These are phyloP conservation scores for Eustalomyia histrio DNA, from an alignment of 2,888 invertebrate genomes.

Conservation along the genomic window DNA sequence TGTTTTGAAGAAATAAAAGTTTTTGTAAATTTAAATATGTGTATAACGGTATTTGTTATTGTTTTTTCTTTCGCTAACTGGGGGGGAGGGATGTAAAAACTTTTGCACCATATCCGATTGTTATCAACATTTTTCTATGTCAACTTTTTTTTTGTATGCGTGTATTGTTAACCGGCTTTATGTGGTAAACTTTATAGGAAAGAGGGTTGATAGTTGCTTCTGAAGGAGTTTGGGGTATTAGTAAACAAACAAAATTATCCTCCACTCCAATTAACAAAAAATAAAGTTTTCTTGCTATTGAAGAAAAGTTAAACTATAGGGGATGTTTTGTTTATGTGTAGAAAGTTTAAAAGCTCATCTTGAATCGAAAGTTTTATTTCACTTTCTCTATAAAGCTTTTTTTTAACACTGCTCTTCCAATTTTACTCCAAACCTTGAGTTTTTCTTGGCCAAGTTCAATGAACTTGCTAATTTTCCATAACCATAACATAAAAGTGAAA, in stretches of 20 bases:
- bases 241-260: background rate
- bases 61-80: background rate
- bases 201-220: background rate
- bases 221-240: background rate
- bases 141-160: constrained; percentile 7
- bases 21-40: background rate
- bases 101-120: constrained; percentile 25
- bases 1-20: background rate
- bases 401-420: background rate
- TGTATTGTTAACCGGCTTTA: constrained; percentile 18
- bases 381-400: constrained; percentile 36
- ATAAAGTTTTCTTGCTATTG: background rate
- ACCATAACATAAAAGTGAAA: constrained; percentile 46
- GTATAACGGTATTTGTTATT: constrained; percentile 7
- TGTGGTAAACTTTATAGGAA: background rate
- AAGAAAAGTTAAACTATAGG: background rate
- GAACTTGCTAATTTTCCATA: constrained; percentile 59
- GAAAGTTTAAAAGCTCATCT: constrained; percentile 30
- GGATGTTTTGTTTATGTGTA: constrained; percentile 3
- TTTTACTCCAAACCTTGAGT: constrained; percentile 49
- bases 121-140: constrained; percentile 9
- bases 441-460: constrained; percentile 58
- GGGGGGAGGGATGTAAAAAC: constrained; percentile 1
- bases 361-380: background rate
- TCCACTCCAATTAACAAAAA: background rate